Conservation (phyloP, 2,113 vertebrate species). For the Terrapene triunguis region DNA sequence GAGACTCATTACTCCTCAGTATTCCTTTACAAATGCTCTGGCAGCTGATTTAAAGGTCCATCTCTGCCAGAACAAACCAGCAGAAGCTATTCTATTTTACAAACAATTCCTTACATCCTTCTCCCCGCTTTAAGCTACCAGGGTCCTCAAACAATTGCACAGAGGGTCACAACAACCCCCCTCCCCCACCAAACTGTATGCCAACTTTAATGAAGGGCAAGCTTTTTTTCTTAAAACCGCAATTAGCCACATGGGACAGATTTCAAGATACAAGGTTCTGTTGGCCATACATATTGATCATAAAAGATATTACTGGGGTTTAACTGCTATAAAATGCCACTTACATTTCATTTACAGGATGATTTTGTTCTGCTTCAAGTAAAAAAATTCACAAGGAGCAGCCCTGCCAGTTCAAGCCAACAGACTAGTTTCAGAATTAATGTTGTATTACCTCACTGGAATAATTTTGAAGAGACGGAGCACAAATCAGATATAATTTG, state of each 20-base stretch:
- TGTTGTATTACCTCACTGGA: background rate
- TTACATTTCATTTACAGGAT: background rate
- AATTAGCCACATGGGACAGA: fast-evolving
- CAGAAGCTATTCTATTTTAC: background rate
- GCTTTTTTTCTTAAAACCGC: background rate
- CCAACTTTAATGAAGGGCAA: background rate
- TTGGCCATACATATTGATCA: background rate
- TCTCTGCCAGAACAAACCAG: background rate
- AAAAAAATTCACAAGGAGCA: background rate
- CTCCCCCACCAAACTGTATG: background rate
- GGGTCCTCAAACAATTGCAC: background rate
- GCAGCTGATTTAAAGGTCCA: background rate
- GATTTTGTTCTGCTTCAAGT: background rate
- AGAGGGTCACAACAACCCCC: background rate
- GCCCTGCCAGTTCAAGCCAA: background rate
- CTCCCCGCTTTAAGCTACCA: background rate
- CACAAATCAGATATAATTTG: background rate
- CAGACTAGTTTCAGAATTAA: slow-evolving; percentile 1
- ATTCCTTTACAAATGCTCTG: background rate
- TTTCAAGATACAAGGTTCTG: background rate
- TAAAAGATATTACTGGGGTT: background rate
- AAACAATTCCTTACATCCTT: background rate
- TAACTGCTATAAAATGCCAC: background rate
- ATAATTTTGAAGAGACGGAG: background rate
- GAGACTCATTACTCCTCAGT: background rate